A percentile compares a stretch with the other conserved stretches of the same genome.
These are phyloP conservation scores for Athetis lepigone DNA, from an alignment of 2,888 invertebrate species.

Conservation along the genomic window DNA sequence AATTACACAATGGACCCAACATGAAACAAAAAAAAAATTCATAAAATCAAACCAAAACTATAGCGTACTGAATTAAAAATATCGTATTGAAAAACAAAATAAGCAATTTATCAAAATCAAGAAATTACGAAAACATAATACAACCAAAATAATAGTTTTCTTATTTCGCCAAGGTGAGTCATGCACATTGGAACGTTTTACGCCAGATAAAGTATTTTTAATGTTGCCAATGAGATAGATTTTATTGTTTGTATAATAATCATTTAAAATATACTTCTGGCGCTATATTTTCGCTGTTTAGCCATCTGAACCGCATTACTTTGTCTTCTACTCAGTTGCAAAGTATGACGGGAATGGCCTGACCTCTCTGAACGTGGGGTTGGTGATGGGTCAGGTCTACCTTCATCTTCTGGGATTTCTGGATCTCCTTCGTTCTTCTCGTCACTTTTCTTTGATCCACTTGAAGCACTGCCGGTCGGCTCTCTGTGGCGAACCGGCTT, in stretches of 20 bases:
- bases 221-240: too few species aligned
- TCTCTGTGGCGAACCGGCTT: conserved; percentile 92
- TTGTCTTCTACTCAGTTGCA: conserved; percentile 81
- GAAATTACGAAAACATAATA: too few species aligned
- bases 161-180: too few species aligned
- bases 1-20: neutral
- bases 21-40: conserved; percentile 7
- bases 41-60: neutral
- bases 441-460: conserved; percentile 73
- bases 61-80: too few species aligned
- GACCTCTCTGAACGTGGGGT: conserved; percentile 82
- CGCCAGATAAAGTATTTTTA: too few species aligned
- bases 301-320: conserved; percentile 86
- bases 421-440: conserved; percentile 70
- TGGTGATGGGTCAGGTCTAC: conserved; percentile 71
- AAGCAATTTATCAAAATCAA: too few species aligned
- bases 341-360: conserved; percentile 79
- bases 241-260: too few species aligned
- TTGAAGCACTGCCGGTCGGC: conserved; percentile 78
- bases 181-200: too few species aligned
- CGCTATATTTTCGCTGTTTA: conserved; percentile 81
- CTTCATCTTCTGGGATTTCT: conserved; percentile 70
- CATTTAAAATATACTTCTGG: conserved; percentile 48
- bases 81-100: too few species aligned
- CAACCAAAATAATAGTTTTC: too few species aligned